A percentile compares a stretch with the other conserved stretches of the same genome.
Conservation (phyloP, 2,888 invertebrate genomes). For the Limnephilus auricula region DNA sequence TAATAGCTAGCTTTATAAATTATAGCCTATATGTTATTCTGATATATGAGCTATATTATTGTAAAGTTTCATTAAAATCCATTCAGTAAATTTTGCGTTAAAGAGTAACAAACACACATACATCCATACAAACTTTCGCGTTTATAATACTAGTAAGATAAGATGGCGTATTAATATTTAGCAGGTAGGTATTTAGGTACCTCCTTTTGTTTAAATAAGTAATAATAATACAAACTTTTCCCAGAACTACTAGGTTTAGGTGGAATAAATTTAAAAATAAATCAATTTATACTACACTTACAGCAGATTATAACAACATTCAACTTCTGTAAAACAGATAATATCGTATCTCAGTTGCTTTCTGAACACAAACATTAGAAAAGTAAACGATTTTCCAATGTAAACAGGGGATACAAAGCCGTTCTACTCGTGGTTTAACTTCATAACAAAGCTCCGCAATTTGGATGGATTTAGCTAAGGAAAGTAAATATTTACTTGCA, state of each 20-base stretch:
- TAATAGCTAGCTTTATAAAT: no score
- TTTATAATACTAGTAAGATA: no score
- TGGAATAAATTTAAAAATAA: neutral
- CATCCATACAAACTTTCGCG: no score
- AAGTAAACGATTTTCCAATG: neutral
- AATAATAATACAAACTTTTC: no score
- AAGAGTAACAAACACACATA: no score
- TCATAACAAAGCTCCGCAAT: conserved; percentile 3
- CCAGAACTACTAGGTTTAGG: neutral
- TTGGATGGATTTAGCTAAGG: neutral
- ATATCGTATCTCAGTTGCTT: neutral
- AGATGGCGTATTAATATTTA: no score
- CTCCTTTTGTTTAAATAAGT: no score
- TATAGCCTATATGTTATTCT: no score
- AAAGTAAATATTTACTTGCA: conserved; percentile 14
- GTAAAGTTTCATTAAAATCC: no score
- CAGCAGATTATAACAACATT: neutral
- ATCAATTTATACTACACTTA: neutral
- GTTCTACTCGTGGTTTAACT: neutral
- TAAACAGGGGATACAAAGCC: neutral
- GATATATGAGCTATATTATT: no score
- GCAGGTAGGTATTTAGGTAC: no score
- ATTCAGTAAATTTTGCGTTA: no score
- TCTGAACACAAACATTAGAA: conserved; percentile 14
- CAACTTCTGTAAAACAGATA: neutral